Evolutionary conservation across 2,888 invertebrate species (phyloP), one percentile per base, ranked within the genome.

Genomic region (Aproaerema taeniolella): DNA sequence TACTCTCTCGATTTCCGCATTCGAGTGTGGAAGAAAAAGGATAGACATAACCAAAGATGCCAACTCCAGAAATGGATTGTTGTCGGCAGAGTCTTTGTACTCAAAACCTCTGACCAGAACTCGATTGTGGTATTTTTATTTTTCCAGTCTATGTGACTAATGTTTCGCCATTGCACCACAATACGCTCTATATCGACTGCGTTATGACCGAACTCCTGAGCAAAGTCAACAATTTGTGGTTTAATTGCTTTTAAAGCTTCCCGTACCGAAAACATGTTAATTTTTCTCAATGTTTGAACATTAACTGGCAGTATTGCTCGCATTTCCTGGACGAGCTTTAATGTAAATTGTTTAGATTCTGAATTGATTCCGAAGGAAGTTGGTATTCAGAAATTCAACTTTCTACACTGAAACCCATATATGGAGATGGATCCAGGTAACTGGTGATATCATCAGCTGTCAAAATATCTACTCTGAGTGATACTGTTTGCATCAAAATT

Each of bases 71-170:
- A 47, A 51, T 24, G 46, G 35, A 33, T 45, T 46, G 33, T 34
- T 30, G 34, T 45, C 45, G 25, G 45, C 33, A 32, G 50, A 42
- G 47, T 55, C 43, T 36, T 39, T 46, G 15, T 50, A 51, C 35
- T 41, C 38, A 25, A 30, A 15, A 54, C 50, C 45, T 54, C 43
- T 11, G 40, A 31, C 53, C 52, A 52, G n/a, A n/a, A n/a, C n/a
- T n/a, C n/a, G n/a, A n/a, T n/a, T n/a, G n/a, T n/a, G n/a, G n/a
- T n/a, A n/a, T n/a, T n/a, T n/a, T n/a, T n/a, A n/a, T n/a, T n/a
- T n/a, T n/a, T n/a, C n/a, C n/a, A n/a, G 39, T n/a, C n/a, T n/a
- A n/a, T n/a, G n/a, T n/a, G n/a, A n/a, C n/a, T n/a, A n/a, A n/a
- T n/a, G n/a, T n/a, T n/a, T n/a, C n/a, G n/a, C n/a, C n/a, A n/a